Percentiles rank a stretch among this genome's conserved stretches.
These are phyloP conservation scores for Philantomba maxwellii DNA, from an alignment of 2,113 vertebrate species.

Conservation along the genomic window DNA sequence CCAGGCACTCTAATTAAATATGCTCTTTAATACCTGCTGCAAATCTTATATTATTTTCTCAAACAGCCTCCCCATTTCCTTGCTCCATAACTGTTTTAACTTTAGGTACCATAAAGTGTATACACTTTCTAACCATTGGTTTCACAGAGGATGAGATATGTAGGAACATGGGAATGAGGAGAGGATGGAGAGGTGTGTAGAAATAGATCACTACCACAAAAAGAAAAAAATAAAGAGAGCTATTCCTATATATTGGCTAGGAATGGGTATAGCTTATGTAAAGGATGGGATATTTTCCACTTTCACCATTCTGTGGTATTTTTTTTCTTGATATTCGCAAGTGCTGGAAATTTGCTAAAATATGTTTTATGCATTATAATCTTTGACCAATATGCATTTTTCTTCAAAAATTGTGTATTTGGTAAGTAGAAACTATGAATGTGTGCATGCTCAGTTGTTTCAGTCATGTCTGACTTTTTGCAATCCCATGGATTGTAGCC, in stretches of 20 bases:
- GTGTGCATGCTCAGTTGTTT: not conserved
- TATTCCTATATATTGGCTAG: not conserved
- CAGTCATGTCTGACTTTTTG: not conserved
- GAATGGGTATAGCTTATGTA: not conserved
- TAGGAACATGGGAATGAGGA: not conserved
- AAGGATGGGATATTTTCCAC: not conserved
- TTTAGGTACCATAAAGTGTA: not conserved
- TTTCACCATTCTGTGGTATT: not conserved
- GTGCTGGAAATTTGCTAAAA: not conserved
- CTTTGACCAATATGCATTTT: not conserved
- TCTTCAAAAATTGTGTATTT: not conserved
- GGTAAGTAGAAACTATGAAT: not conserved
- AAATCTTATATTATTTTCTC: not conserved
- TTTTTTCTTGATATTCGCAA: not conserved
- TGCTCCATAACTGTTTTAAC: not conserved
- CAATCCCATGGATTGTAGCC: not conserved
- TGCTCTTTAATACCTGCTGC: not conserved
- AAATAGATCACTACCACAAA: not conserved
- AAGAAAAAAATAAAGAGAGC: accelerated
- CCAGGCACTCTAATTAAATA: not conserved
- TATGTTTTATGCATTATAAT: not conserved
- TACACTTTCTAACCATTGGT: not conserved
- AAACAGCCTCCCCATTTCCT: accelerated
- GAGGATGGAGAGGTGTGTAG: not conserved
- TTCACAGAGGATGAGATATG: not conserved